phyloP scores from a whole-genome alignment of 2,113 vertebrate genomes.

The Hippocampus zosterae region DNA sequence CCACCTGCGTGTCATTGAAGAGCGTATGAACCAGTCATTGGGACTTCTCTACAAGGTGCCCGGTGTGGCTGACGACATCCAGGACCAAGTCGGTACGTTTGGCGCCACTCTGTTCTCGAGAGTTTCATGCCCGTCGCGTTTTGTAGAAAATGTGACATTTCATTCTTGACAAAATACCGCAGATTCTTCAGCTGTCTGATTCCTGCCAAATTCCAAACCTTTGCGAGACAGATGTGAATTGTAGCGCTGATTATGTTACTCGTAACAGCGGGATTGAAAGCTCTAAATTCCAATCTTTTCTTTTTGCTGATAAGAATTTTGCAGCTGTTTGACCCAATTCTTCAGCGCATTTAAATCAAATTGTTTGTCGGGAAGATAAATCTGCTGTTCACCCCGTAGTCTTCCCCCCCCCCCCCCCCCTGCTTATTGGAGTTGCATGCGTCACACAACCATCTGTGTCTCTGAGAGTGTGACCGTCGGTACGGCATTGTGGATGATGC shows the following conservation, averaged over 20 bases:
- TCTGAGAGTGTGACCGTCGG: slow-evolving; percentile 49
- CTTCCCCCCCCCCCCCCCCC: slow-evolving; percentile 33
- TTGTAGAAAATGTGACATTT: neutral
- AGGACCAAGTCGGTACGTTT: slow-evolving; percentile 94
- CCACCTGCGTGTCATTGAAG: slow-evolving; percentile 94
- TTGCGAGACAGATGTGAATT: slow-evolving; percentile 1
- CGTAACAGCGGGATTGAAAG: slow-evolving; percentile 28
- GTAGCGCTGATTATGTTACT: slow-evolving; percentile 19
- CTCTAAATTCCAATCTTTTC: slow-evolving; percentile 32
- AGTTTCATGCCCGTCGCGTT: too few species aligned
- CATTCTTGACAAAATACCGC: neutral
- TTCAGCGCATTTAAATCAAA: slow-evolving; percentile 47
- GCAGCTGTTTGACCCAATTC: slow-evolving; percentile 55
- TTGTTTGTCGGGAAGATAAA: slow-evolving; percentile 46
- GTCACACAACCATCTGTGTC: slow-evolving; percentile 67
- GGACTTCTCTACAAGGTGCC: slow-evolving; percentile 96
- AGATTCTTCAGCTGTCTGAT: neutral
- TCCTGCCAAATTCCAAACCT: neutral
- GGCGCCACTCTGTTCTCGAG: neutral
- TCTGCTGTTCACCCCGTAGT: slow-evolving; percentile 13
- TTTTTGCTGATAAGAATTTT: slow-evolving; percentile 28
- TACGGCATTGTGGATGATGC: slow-evolving; percentile 10
- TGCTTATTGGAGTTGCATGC: slow-evolving; percentile 56
- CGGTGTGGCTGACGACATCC: slow-evolving; percentile 89
- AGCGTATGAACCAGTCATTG: slow-evolving; percentile 97